phyloP scores from a whole-genome alignment of 1,140 invertebrate species.

The Diorhabda sublineata region DNA sequence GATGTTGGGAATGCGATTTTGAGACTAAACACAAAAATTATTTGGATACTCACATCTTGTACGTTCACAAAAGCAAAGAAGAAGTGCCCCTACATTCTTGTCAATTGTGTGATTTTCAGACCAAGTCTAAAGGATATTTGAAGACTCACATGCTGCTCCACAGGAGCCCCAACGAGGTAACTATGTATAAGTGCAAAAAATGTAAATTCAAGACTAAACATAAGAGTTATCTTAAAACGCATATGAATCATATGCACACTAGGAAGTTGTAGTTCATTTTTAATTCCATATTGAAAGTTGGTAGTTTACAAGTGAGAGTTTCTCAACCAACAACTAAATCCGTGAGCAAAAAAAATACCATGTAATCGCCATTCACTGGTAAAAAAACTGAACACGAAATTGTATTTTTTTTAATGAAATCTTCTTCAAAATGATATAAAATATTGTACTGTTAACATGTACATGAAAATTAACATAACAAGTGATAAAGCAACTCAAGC shows the following conservation, averaged over 20 bases:
- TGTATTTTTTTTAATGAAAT: no score
- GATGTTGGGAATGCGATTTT: slow-evolving; percentile 18
- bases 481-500: no score
- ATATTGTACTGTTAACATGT: no score
- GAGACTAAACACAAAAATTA: slow-evolving; percentile 21
- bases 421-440: no score
- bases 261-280: slow-evolving; percentile 12
- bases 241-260: slow-evolving; percentile 23
- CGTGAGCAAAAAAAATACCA: no score
- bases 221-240: slow-evolving; percentile 20
- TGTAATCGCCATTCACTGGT: no score
- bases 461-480: no score
- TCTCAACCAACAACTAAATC: no score
- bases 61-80: slow-evolving; percentile 18
- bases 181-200: slow-evolving; percentile 16
- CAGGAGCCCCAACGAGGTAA: slow-evolving; percentile 11
- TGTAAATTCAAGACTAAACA: slow-evolving; percentile 20
- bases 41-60: slow-evolving; percentile 19
- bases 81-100: slow-evolving; percentile 19
- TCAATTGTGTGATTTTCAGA: slow-evolving; percentile 19
- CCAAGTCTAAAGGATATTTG: slow-evolving; percentile 21
- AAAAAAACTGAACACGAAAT: no score
- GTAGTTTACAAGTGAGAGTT: background rate
- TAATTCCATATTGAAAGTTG: background rate
- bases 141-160: slow-evolving; percentile 23